A percentile compares a stretch with the other conserved stretches of the same genome.
phyloP scores from a whole-genome alignment of 1,140 invertebrate genomes.

The Bombus difficillimus region DNA sequence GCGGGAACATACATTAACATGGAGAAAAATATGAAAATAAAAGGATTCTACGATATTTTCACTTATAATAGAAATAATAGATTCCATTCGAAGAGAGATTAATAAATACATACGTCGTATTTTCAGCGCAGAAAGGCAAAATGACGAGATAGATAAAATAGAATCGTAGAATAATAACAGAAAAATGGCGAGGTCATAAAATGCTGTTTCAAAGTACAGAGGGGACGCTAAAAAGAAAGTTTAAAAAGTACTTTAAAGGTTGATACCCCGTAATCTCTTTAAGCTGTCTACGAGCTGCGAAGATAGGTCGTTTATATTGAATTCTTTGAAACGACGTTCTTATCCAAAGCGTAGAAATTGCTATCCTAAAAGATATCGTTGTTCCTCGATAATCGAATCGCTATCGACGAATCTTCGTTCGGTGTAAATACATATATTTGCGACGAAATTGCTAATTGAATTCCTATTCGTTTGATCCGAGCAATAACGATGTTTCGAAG shows the following conservation, averaged over 20 bases:
- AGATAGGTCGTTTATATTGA: background rate
- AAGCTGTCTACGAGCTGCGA: background rate
- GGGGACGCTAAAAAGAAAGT: background rate
- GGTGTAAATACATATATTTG: background rate
- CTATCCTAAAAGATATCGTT: slow-evolving; percentile 28
- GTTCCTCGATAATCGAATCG: background rate
- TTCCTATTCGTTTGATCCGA: background rate
- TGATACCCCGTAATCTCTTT: slow-evolving; percentile 18
- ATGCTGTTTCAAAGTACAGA: background rate
- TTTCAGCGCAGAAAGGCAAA: background rate
- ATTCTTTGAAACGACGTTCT: slow-evolving; percentile 10
- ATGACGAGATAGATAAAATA: background rate
- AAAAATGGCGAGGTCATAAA: background rate
- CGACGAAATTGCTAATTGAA: background rate
- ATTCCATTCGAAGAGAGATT: no score
- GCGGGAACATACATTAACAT: background rate
- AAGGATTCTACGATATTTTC: no score
- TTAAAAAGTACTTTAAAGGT: slow-evolving; percentile 19
- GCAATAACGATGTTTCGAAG: background rate
- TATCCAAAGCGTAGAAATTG: background rate
- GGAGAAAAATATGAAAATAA: background rate
- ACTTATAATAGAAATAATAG: no score
- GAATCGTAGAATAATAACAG: background rate
- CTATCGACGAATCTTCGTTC: background rate
- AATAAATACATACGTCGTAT: background rate